phyloP scores from a whole-genome alignment of 2,797 vertebrate species.

The Sphenopsis melanotis region DNA sequence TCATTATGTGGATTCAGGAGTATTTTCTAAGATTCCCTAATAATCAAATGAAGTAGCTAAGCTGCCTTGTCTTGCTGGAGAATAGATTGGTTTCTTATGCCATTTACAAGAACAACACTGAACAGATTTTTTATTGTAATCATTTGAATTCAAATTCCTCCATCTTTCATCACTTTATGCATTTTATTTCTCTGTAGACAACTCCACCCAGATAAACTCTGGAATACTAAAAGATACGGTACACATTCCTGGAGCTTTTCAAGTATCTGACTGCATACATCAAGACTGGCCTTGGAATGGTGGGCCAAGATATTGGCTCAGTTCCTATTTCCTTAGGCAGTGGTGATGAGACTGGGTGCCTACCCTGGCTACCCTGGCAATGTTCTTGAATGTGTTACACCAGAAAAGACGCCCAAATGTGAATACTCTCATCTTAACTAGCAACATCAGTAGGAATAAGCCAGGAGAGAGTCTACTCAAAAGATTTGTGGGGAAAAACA shows the following conservation, averaged over 20 bases:
- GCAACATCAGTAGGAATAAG: neutral
- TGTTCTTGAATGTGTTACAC: rapidly evolving
- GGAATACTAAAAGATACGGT: neutral
- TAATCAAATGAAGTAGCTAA: neutral
- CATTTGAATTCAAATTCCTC: neutral
- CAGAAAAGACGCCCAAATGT: neutral
- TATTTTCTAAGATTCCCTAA: neutral
- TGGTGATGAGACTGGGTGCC: neutral
- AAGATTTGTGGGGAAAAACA: neutral
- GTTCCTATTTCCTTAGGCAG: neutral
- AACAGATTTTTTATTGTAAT: neutral
- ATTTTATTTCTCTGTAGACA: neutral
- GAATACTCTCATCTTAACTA: neutral
- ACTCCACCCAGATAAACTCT: neutral
- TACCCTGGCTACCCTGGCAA: neutral
- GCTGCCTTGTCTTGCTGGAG: neutral
- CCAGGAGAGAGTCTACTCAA: neutral
- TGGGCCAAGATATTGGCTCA: neutral
- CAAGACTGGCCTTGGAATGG: neutral
- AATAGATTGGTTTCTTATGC: neutral
- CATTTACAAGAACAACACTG: neutral
- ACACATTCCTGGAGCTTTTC: neutral
- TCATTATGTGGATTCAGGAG: neutral
- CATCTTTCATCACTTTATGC: neutral
- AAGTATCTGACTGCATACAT: neutral